Conservation (phyloP, 2,888 invertebrate genomes). For the Amorpha juglandis region DNA sequence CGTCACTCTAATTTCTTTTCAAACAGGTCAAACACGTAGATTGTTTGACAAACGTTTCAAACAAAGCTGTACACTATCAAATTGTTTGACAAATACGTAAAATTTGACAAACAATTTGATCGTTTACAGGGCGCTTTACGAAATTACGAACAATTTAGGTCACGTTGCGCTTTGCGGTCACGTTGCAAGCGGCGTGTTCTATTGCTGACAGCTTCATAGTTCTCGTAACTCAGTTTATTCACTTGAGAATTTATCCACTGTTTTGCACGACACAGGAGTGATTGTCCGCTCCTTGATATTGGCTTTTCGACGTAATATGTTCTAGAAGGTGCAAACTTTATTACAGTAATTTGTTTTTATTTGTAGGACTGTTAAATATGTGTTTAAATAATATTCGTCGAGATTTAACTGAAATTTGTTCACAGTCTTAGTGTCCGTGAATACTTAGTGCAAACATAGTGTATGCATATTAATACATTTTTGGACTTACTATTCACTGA, state of each 20-base stretch:
- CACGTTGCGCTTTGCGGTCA: conserved; percentile 67
- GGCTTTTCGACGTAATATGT: conserved; percentile 34
- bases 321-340: conserved; percentile 38
- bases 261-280: conserved; percentile 37
- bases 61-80: not conserved
- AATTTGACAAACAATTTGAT: no score
- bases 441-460: not conserved
- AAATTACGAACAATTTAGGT: conserved; percentile 36
- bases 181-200: conserved; percentile 86
- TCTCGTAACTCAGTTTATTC: conserved; percentile 33
- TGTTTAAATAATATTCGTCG: not conserved
- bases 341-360: not conserved
- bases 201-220: conserved; percentile 48
- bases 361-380: not conserved
- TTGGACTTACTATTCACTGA: not conserved
- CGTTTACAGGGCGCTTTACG: no score
- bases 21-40: no score
- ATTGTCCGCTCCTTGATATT: conserved; percentile 32
- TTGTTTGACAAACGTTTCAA: no score
- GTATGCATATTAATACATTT: not conserved
- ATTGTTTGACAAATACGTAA: no score
- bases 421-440: not conserved
- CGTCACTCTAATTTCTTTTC: no score
- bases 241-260: not conserved
- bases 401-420: not conserved